Base-by-base conservation (phyloP, 2,113 vertebrate genomes). In the Pygoscelis antarcticus region DNA sequence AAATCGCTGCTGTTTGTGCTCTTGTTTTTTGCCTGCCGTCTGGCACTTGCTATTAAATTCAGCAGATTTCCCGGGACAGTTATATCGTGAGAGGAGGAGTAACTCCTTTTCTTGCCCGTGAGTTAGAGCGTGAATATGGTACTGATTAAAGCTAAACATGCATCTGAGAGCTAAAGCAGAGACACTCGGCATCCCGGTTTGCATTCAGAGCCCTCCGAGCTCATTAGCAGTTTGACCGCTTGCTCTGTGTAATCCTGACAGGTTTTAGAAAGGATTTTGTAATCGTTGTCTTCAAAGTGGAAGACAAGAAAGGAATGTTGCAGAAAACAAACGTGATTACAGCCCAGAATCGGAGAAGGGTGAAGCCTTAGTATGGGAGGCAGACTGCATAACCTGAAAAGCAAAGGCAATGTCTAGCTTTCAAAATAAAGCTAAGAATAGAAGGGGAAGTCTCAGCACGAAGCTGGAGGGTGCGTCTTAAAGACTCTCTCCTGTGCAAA, bases 171-270 rank as follows among this genome's bases (percentile, higher is more conserved):
- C 19, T 42, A 26, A 54, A 32, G 14, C 76, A 20, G 51, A 10
- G n/a, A 2, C 6, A 3, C 23, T 23, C 4, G 1, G 11, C 12
- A 4, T 70, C 44, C 16, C 10, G 1, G 3, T 1, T 29, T 21
- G 30, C 44, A 5, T 38, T 47, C 5, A 0, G 30, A n/a, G 58
- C 61, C 16, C 6, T 3, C 2, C 62, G 30, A 22, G 80, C 70
- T 86, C 51, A 4, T 20, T 20, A 65, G 26, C 13, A 9, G 62
- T 61, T 84, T 42, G 22, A 22, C 8, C 3, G 0, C 22, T 54
- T 17, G 38, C 23, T 55, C 27, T 0, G 9, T 23, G 58, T 77
- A 27, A 82, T 66, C 76, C 81, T 46, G 70, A 5, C 52, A n/a
- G 70, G 52, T 47, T 66, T 76, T 47, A 7, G 6, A 36, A 13